Evolutionary conservation across 2,797 vertebrate genomes (phyloP), one percentile per base, ranked within the genome.

Genomic region (Poecilia wingei): DNA sequence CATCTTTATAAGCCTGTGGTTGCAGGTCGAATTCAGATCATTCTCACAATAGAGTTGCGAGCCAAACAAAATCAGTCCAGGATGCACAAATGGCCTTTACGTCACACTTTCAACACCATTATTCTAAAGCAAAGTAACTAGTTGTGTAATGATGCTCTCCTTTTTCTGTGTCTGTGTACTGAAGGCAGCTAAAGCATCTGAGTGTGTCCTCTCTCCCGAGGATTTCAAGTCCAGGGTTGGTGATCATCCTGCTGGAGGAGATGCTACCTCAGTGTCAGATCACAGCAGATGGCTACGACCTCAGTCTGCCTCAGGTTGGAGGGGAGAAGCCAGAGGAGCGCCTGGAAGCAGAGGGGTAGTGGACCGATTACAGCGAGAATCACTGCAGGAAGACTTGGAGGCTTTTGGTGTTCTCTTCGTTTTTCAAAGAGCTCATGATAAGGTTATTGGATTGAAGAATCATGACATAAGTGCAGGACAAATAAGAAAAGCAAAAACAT

Each of bases 171-270:
- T 81, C 3, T 81, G 10, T 81, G 39, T 83, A 36, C 55, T 76
- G 22, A 88, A 98, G 97, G 85, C 93, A 93, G 59, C 94, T 98
- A 46, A 91, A 85, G 47, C 89, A 75, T 70, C 91, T 98, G 81
- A 91, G 97, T 22, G 83, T 98, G 61, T 97, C 97, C 0, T 89
- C 92, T 77, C 96, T 98, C 6, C 93, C 95, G 0, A 55, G 80
- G 0, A 88, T 98, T 74, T 78, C 86, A 6, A 92, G 28, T 83
- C 96, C 96, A 0, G 95, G 95, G 1, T 87, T 98, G 86, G 83
- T 95, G 16, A 86, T 83, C 77, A 97, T 98, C 82, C 89, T 98
- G 47, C 77, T 98, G 84, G 97, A 98, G 82, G 97, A 98, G 87
- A 96, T 97, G 95, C 89, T 98, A 66, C 97, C 97, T 0, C 83